Base-by-base conservation (phyloP, 2,797 vertebrate genomes). In the Cyclura pinguis region DNA sequence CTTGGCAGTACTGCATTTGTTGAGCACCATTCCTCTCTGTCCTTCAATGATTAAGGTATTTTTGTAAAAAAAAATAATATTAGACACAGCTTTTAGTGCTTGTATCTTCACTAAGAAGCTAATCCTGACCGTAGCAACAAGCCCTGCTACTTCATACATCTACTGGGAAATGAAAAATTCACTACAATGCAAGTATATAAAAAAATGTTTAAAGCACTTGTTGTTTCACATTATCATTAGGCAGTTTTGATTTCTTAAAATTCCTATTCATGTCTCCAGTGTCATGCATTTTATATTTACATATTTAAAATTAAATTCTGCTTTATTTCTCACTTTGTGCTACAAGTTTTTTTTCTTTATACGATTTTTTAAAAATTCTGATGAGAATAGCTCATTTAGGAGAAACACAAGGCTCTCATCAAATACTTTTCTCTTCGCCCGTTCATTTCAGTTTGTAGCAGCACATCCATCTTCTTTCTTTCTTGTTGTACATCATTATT, bases 401-500 rank as follows among this genome's bases (percentile, higher is more conserved):
- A 77, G 62, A 87, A 83, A 55, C 27, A 42, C 73, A 78, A n/a
- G 35, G n/a, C 6, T 42, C 59, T 57, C 52, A 24, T 93, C 92
- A 0, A 85, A 88, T 91, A 72, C n/a, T 42, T 92, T 92, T 86
- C 32, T 24, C 84, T 89, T 92, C 84, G 85, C 73, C 83, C 88
- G 89, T 85, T 82, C 59, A 35, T 93, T 94, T 91, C 89, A 82
- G 91, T 80, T 89, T 91, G 13, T 55, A 93, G 69, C 85, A 92
- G 73, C 81, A 80, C 89, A 76, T 90, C 73, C 86, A 50, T 87
- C 84, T 47, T 47, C 42, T 84, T 62, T 89, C 92, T 93, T 94
- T 86, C 76, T 78, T 92, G 85, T 35, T 80, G 81, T 77, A 89
- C 92, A 92, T 92, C 91, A 91, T 84, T 93, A 80, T 90, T 92